Percentiles rank a stretch among this genome's conserved stretches.
Evolutionary conservation across 2,797 vertebrate genomes (phyloP).

Genomic region (Sebastes itinus): DNA sequence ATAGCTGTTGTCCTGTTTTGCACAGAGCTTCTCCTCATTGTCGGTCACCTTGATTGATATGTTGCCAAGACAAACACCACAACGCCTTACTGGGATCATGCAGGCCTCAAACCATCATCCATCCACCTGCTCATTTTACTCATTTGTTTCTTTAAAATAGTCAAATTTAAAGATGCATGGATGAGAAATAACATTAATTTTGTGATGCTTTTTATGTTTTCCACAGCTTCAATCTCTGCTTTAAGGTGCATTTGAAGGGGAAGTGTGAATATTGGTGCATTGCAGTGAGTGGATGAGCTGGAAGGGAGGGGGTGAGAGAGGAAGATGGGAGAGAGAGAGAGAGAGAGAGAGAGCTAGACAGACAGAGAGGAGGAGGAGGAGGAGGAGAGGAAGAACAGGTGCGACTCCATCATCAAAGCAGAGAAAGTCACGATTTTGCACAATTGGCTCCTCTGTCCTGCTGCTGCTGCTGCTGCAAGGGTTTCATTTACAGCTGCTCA

Average conservation of each 20-base stretch:
- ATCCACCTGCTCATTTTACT: background rate
- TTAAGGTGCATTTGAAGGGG: background rate
- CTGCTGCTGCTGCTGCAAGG: conserved; percentile 6
- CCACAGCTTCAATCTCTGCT: background rate
- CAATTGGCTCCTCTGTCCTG: conserved; percentile 25
- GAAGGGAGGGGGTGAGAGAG: conserved; percentile 31
- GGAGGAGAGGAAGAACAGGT: conserved; percentile 50
- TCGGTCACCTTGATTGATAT: conserved; percentile 65
- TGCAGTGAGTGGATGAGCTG: conserved; percentile 75
- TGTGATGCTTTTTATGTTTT: background rate
- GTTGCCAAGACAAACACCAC: conserved; percentile 21
- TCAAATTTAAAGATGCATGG: accelerated
- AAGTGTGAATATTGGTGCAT: conserved; percentile 78
- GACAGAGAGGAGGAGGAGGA: background rate
- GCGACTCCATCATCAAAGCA: conserved; percentile 42
- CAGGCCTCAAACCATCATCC: conserved; percentile 40
- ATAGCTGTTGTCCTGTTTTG: background rate
- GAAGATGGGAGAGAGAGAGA: background rate
- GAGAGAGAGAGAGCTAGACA: background rate
- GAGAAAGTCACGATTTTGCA: conserved; percentile 52
- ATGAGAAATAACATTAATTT: accelerated
- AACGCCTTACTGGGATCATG: background rate
- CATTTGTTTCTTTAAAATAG: background rate
- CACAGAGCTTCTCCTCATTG: background rate
- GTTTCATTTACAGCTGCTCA: conserved; percentile 30